Evolutionary conservation across 2,113 vertebrate genomes (phyloP), one percentile per base, ranked within the genome.

Genomic region (Speoplatyrhinus poulsoni): DNA sequence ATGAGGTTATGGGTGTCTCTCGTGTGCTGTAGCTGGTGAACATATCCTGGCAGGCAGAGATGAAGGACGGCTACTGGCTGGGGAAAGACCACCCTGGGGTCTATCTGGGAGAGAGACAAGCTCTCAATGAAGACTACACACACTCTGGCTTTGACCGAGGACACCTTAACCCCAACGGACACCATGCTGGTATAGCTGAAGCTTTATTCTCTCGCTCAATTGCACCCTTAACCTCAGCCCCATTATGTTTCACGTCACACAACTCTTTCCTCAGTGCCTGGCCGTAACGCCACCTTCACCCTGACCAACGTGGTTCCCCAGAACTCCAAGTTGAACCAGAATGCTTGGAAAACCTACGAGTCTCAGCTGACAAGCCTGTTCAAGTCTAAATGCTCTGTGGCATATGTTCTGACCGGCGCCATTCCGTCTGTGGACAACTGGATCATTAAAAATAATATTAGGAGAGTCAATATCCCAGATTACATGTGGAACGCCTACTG

Each of bases 401-500:
- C 90, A 16, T 91, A 77, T 1, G 87, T 92, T 68, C 75, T 93
- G 85, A 91, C 92, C 0, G 92, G 92, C 0, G 88, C 88, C 7
- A 19, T 92, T 52, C 91, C 91, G 3, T 92, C 90, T 1, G 69
- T 49, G 16, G 59, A 85, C 75, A 86, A 88, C 75, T 92, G 91
- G 90, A 92, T 93, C 15, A 60, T 90, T 66, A 92, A 91, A 77
- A 90, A 93, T 72, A 87, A 88, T 0, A 70, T 89, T 54, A 88
- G 76, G 64, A 82, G 91, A 0, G 90, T 93, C 69, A 93, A 92
- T 71, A 89, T 93, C 70, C 90, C 91, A 1, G 86, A 92, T 52
- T 90, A 90, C 72, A 8, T 93, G 3, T 93, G 92, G 92, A 92
- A 90, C 0, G 91, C 90, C 10, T 90, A 87, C 85, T 93, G 92